phyloP scores from a whole-genome alignment of 1,140 invertebrate species.

The Campoletis sonorensis region DNA sequence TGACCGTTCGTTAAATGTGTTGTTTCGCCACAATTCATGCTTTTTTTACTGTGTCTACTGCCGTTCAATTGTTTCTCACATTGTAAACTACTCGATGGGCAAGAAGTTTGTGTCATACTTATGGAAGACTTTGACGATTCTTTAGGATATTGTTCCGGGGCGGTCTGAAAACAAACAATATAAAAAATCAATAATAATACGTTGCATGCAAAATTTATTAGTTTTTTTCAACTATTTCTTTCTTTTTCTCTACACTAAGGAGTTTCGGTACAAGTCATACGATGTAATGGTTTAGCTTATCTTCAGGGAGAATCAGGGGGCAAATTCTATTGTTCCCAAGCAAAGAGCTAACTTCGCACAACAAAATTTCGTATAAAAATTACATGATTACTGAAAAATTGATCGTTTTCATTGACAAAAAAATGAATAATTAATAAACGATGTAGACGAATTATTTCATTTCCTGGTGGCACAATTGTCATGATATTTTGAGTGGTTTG shows the following conservation, averaged over 20 bases:
- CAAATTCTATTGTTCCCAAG: too few species aligned
- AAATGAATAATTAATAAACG: too few species aligned
- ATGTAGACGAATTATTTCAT: too few species aligned
- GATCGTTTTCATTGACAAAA: too few species aligned
- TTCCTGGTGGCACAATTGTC: too few species aligned
- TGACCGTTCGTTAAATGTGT: constrained; percentile 66
- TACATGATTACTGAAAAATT: too few species aligned
- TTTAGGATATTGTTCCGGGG: constrained; percentile 68
- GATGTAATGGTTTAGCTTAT: too few species aligned
- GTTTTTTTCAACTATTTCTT: neutral
- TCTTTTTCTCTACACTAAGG: neutral
- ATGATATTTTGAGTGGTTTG: too few species aligned
- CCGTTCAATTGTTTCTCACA: constrained; percentile 40
- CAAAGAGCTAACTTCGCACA: too few species aligned
- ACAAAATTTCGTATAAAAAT: too few species aligned
- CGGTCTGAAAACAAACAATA: constrained; percentile 62
- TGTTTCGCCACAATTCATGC: constrained; percentile 51
- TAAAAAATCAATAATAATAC: constrained; percentile 40
- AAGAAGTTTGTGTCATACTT: constrained; percentile 54
- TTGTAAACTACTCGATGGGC: constrained; percentile 41
- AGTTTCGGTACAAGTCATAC: too few species aligned
- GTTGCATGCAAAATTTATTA: neutral
- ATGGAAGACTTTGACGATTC: constrained; percentile 63
- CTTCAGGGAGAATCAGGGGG: too few species aligned
- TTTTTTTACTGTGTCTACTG: constrained; percentile 51